Evolutionary conservation across 37 sponge, comb jelly and placozoan genomes (phyloP), one percentile per base, ranked within the genome.

Genomic region (Bolinopsis microptera): DNA sequence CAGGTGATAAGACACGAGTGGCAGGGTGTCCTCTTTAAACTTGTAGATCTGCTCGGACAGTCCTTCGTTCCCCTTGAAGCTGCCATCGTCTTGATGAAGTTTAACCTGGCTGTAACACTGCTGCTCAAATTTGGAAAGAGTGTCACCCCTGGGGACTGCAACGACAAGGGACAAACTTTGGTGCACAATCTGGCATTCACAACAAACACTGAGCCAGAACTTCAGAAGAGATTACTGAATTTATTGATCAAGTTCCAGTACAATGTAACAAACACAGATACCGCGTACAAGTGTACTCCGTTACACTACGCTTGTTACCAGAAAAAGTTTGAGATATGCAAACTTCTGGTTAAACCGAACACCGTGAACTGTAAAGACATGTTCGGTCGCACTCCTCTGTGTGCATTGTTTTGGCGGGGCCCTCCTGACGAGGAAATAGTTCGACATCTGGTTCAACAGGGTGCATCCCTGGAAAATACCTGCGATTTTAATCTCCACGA

Each of bases 401-500:
- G 67, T 39, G 90, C 90, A 22, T 61, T 86, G n/a, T 86, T 33
- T 61, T 86, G 90, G 90, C 37, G 36, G 1, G 30, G 61, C 40
- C 9, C 8, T 41, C 90, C 90, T 5, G 26, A 9, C 27, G 61
- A 41, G n/a, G 48, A 86, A 0, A 27, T 39, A 9, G 31, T 86
- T 30, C 24, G 36, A 8, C 18, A 39, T 41, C 90, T 86, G 27
- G 30, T 41, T 0, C 38, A 39, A 41, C 3, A 86, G 27, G 61
- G 61, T 28, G 41, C 90, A 33, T 86, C 48, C 24, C 24, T 86
- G 26, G 90, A 86, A n/a, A 86, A 27, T 48, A 24, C 61, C 9
- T 86, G 90, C 36, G 90, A 86, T n/a, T 86, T 86, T 30, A 86
- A 86, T 26, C 37, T 86, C 90, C 90, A 86, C 2, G 90, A 86